Evolutionary conservation across 1,140 invertebrate species (phyloP), one percentile per base, ranked within the genome.

Genomic region (Leptonema lineaticorne): DNA sequence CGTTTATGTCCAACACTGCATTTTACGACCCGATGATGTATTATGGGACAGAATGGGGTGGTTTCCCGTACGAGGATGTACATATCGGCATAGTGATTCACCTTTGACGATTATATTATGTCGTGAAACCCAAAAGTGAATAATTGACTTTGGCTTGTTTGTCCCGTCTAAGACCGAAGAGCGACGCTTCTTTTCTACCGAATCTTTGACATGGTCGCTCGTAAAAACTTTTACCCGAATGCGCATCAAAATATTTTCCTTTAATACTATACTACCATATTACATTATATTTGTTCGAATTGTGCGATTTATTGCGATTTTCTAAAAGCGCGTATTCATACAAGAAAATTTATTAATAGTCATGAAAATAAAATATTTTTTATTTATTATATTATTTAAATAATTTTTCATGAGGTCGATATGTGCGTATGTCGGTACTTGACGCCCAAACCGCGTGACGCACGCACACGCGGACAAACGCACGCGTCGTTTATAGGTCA

Each of bases 401-500:
- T n/a, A n/a, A n/a, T n/a, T n/a, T n/a, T n/a, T n/a, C 14, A 45
- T 16, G 50, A 22, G 22, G 50, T 26, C 27, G 50, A 53, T n/a
- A n/a, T 22, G 50, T 2, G 50, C 22, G 50, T 53, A 26, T 53
- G 50, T n/a, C n/a, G n/a, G n/a, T n/a, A n/a, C n/a, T n/a, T n/a
- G n/a, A n/a, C n/a, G n/a, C n/a, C n/a, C n/a, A n/a, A n/a, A n/a
- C n/a, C n/a, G n/a, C n/a, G n/a, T n/a, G n/a, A n/a, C n/a, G n/a
- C n/a, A 53, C 50, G 50, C 20, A 24, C 24, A n/a, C 20, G 24
- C 33, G 57, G 59, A 41, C 14, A 20, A 45, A 8, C 50, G 27
- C n/a, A n/a, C n/a, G n/a, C n/a, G n/a, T n/a, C n/a, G n/a, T n/a
- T 53, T 53, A 53, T 53, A 53, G 59, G 59, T 62, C 59, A 24